These are phyloP conservation scores for Tolypeutes matacus DNA, from an alignment of 2,797 vertebrate species.

Conservation along the genomic window DNA sequence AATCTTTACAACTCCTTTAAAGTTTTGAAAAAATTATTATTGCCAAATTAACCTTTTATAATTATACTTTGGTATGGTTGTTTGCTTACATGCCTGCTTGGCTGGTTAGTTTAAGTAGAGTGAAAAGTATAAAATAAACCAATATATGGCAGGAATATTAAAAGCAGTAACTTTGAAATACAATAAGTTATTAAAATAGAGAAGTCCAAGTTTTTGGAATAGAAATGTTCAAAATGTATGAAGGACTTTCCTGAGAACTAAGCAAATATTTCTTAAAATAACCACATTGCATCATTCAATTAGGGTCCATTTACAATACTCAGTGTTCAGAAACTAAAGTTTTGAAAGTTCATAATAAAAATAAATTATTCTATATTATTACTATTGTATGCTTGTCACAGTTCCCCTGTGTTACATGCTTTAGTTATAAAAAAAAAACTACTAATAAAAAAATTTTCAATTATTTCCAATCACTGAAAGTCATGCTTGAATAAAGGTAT, in stretches of 20 bases:
- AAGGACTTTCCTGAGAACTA: slow-evolving; percentile 9
- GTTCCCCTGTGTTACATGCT: neutral
- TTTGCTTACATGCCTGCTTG: neutral
- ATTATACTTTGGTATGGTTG: neutral
- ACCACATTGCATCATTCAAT: slow-evolving; percentile 4
- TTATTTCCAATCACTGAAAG: slow-evolving; percentile 18
- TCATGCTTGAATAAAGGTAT: neutral
- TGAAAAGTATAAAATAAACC: slow-evolving; percentile 54
- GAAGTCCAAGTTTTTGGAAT: slow-evolving; percentile 10
- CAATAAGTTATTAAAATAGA: neutral
- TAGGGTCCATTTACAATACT: neutral
- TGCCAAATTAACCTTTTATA: slow-evolving; percentile 25
- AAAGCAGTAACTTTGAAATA: neutral
- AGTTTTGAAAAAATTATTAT: slow-evolving; percentile 44
- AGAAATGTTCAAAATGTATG: neutral
- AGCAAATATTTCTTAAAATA: slow-evolving; percentile 55
- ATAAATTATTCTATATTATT: neutral
- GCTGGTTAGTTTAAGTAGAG: slow-evolving; percentile 24
- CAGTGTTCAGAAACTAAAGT: neutral
- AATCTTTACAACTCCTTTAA: slow-evolving; percentile 39
- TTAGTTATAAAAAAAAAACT: slow-evolving; percentile 31
- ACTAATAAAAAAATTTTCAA: neutral
- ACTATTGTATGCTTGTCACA: neutral
- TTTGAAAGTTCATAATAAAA: slow-evolving; percentile 38
- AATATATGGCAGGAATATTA: slow-evolving; percentile 6